Evolutionary conservation across 2,797 vertebrate species (phyloP).

Genomic region (Champsocephalus esox): DNA sequence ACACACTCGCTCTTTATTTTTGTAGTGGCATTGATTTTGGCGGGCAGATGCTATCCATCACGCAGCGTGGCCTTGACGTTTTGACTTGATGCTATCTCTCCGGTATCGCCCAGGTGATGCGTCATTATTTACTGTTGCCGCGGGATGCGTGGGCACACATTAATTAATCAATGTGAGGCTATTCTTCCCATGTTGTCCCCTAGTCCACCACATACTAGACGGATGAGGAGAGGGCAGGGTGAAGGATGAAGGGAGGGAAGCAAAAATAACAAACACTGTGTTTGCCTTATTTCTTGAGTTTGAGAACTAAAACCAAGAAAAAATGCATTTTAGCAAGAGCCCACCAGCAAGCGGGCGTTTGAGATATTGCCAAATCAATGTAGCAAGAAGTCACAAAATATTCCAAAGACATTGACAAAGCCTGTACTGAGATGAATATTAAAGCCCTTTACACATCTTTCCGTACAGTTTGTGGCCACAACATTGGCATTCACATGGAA

Average conservation of each 20-base stretch:
- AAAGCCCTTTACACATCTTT: background rate
- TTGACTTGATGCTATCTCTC: slow-evolving; percentile 78
- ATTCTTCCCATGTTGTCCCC: slow-evolving; percentile 65
- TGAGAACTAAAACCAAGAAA: background rate
- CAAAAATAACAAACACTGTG: background rate
- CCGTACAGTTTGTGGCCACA: background rate
- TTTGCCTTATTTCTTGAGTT: background rate
- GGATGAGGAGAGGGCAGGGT: slow-evolving; percentile 38
- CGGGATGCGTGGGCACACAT: slow-evolving; percentile 68
- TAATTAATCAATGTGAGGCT: slow-evolving; percentile 79
- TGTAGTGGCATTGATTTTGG: slow-evolving; percentile 75
- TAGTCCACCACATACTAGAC: slow-evolving; percentile 42
- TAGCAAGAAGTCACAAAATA: background rate
- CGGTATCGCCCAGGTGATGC: slow-evolving; percentile 60
- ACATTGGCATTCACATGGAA: background rate
- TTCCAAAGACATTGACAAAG: background rate
- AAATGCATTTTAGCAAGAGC: background rate
- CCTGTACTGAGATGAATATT: background rate
- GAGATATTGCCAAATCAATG: background rate
- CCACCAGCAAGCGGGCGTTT: background rate
- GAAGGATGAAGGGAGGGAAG: background rate
- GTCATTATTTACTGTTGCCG: slow-evolving; percentile 80
- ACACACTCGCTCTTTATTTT: slow-evolving; percentile 55
- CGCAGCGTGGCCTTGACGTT: slow-evolving; percentile 73
- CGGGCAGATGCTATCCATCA: slow-evolving; percentile 78